phyloP scores from a whole-genome alignment of 2,797 vertebrate species.

The Intellagama lesueurii region DNA sequence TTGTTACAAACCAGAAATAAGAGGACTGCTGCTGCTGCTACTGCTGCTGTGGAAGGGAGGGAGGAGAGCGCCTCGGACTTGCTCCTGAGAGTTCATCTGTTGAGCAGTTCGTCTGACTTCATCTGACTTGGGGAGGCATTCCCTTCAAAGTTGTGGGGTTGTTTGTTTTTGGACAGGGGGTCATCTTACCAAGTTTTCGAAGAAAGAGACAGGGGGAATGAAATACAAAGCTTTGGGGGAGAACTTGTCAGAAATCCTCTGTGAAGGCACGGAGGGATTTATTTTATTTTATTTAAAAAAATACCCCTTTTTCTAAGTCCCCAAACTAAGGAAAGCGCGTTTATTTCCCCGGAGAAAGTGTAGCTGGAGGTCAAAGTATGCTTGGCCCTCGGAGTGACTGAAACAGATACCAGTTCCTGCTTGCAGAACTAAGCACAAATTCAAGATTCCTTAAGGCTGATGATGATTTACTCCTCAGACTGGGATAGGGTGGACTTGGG shows the following conservation, averaged over 20 bases:
- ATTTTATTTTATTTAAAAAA: neutral
- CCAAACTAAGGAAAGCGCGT: neutral
- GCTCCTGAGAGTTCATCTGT: neutral
- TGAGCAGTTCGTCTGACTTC: too few species aligned
- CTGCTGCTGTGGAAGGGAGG: neutral
- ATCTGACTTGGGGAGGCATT: neutral
- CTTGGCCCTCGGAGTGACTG: neutral
- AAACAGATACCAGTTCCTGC: neutral
- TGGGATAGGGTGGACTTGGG: neutral
- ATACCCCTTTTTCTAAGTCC: neutral
- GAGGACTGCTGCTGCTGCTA: neutral
- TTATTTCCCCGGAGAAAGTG: neutral
- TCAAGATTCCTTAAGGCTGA: neutral
- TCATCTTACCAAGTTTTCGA: too few species aligned
- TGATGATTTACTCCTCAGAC: neutral
- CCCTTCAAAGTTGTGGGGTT: neutral
- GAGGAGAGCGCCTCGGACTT: neutral
- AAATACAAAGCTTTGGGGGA: neutral
- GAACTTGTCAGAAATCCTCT: neutral
- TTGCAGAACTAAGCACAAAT: neutral
- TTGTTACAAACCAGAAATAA: neutral
- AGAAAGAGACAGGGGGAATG: neutral
- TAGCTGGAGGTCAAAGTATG: neutral
- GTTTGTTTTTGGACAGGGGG: neutral
- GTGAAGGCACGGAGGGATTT: neutral